Evolutionary conservation across 2,113 vertebrate genomes (phyloP).

Genomic region (Amblyornis subalaris): DNA sequence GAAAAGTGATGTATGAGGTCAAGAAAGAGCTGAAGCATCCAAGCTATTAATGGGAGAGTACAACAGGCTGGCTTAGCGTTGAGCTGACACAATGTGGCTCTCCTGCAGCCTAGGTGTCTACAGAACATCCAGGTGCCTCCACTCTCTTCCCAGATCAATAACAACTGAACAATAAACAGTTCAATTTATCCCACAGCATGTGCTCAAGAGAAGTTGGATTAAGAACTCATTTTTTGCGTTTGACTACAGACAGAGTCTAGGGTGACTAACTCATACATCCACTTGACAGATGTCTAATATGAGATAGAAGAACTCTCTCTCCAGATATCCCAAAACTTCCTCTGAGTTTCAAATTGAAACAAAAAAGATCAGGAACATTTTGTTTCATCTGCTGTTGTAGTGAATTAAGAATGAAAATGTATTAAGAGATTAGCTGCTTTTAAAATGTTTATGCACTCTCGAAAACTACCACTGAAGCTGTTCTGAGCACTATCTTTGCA

Average conservation of each 20-base stretch:
- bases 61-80: neutral
- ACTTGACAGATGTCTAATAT: neutral
- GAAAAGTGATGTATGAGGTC: neutral
- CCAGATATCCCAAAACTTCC: neutral
- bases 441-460: neutral
- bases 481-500: neutral
- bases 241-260: neutral
- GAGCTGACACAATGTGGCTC: neutral
- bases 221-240: neutral
- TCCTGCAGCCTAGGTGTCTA: neutral
- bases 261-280: neutral
- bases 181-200: neutral
- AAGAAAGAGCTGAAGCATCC: neutral
- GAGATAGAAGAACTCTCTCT: neutral
- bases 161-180: neutral
- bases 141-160: neutral
- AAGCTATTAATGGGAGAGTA: neutral
- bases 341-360: neutral
- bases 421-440: neutral
- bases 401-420: neutral
- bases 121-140: neutral
- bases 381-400: neutral
- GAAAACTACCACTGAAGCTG: neutral
- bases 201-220: neutral
- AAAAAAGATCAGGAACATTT: neutral